These are phyloP conservation scores for Drosophila paracracens DNA, from an alignment of 2,888 invertebrate species.

Conservation along the genomic window DNA sequence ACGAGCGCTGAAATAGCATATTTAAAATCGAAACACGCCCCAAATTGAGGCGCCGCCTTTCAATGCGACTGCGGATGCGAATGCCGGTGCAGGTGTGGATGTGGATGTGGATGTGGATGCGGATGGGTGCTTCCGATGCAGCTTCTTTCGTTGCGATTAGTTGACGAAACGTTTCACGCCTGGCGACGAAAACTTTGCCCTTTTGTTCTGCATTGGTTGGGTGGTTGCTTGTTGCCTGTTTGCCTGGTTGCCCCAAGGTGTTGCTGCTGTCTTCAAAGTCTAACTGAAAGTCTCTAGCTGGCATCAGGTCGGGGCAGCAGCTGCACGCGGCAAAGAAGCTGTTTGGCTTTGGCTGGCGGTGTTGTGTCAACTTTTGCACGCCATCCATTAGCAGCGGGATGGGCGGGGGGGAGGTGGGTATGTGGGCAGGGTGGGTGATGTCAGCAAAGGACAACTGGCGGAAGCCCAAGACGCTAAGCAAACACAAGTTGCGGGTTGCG, in stretches of 20 bases:
- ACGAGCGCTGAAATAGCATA: conserved; percentile 3
- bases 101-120: conserved; percentile 14
- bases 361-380: conserved; percentile 79
- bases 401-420: not conserved
- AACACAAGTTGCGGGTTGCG: conserved; percentile 60
- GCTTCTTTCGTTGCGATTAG: conserved; percentile 64
- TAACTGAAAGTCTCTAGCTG: conserved; percentile 22
- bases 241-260: conserved; percentile 9
- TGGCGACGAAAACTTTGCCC: conserved; percentile 74
- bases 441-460: conserved; percentile 41
- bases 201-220: conserved; percentile 52
- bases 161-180: conserved; percentile 82
- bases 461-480: conserved; percentile 70
- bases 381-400: conserved; percentile 65
- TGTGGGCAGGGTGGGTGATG: not conserved
- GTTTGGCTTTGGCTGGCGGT: conserved; percentile 67
- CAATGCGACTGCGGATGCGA: conserved; percentile 9
- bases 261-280: conserved; percentile 36
- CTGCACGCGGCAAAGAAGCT: conserved; percentile 65
- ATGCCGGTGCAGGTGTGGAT: conserved; percentile 15
- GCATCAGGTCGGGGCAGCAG: conserved; percentile 48
- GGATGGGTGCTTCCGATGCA: conserved; percentile 32
- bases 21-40: conserved; percentile 57
- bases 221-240: conserved; percentile 2
- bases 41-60: conserved; percentile 22